These are phyloP conservation scores for Megalops cyprinoides DNA, from an alignment of 2,797 vertebrate species.

Conservation along the genomic window DNA sequence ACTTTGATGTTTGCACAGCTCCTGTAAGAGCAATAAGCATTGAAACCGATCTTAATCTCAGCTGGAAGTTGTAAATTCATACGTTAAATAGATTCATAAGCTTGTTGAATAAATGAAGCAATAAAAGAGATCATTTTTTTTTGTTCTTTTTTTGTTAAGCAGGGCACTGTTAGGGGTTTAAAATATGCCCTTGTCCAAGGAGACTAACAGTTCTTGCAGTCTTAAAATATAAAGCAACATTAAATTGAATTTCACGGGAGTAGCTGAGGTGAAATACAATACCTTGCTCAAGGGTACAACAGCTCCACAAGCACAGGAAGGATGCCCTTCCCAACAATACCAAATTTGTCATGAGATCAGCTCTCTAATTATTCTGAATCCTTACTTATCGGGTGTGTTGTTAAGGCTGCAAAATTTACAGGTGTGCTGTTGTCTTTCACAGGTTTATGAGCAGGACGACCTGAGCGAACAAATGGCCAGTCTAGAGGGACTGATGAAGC, in stretches of 20 bases:
- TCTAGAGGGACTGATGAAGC: slow-evolving; percentile 95
- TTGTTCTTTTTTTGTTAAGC: background rate
- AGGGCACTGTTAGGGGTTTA: background rate
- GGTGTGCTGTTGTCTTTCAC: slow-evolving; percentile 37
- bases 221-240: background rate
- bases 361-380: background rate
- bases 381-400: background rate
- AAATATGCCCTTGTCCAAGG: background rate
- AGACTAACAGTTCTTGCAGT: background rate
- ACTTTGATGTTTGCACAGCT: slow-evolving; percentile 23
- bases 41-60: background rate
- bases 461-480: slow-evolving; percentile 97
- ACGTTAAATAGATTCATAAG: background rate
- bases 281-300: background rate
- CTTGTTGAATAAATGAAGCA: background rate
- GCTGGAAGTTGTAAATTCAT: background rate
- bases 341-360: background rate
- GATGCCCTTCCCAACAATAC: background rate
- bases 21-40: background rate
- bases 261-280: background rate
- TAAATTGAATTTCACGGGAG: background rate
- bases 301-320: background rate
- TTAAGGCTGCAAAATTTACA: background rate
- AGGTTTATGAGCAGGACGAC: slow-evolving; percentile 96
- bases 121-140: background rate